These are phyloP conservation scores for Rhinolophus ferrumequinum DNA, from an alignment of 2,113 vertebrate species.

Conservation along the genomic window DNA sequence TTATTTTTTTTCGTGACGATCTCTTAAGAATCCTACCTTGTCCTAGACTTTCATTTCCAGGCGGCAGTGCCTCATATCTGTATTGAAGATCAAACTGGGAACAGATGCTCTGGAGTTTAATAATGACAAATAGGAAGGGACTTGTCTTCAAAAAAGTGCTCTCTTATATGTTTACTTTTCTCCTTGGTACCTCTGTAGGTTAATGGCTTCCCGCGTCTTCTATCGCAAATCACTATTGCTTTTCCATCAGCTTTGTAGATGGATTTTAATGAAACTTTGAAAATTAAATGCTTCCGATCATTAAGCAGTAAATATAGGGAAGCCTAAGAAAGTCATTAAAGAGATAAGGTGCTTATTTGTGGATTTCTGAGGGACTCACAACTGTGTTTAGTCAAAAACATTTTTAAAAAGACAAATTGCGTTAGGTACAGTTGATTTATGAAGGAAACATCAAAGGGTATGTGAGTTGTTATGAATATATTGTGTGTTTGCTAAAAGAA, in stretches of 20 bases:
- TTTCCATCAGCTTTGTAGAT: slow-evolving; percentile 59
- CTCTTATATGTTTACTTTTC: slow-evolving; percentile 51
- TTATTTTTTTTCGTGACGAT: slow-evolving; percentile 51
- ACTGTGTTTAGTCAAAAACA: slow-evolving; percentile 24
- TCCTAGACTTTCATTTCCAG: slow-evolving; percentile 75
- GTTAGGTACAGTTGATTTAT: slow-evolving; percentile 2
- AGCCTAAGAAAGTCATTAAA: slow-evolving; percentile 48
- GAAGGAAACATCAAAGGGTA: slow-evolving; percentile 27
- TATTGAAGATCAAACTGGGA: slow-evolving; percentile 70
- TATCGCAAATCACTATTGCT: slow-evolving; percentile 58
- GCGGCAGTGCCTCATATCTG: slow-evolving; percentile 64
- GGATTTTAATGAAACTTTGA: slow-evolving; percentile 67
- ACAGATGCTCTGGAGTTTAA: slow-evolving; percentile 62
- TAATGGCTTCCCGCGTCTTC: slow-evolving; percentile 30
- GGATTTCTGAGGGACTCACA: neutral
- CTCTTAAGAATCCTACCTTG: slow-evolving; percentile 66
- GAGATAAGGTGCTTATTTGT: slow-evolving; percentile 73
- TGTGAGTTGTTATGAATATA: slow-evolving; percentile 29
- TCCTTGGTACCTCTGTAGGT: slow-evolving; percentile 61
- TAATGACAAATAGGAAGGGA: slow-evolving; percentile 74
- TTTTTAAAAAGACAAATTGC: slow-evolving; percentile 59
- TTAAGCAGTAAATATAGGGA: slow-evolving; percentile 56
- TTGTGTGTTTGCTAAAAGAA: slow-evolving; percentile 38
- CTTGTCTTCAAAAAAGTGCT: slow-evolving; percentile 61
- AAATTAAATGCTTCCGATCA: slow-evolving; percentile 70